Conservation (phyloP, 2,113 vertebrate genomes). For the Telmatochromis sp. region DNA sequence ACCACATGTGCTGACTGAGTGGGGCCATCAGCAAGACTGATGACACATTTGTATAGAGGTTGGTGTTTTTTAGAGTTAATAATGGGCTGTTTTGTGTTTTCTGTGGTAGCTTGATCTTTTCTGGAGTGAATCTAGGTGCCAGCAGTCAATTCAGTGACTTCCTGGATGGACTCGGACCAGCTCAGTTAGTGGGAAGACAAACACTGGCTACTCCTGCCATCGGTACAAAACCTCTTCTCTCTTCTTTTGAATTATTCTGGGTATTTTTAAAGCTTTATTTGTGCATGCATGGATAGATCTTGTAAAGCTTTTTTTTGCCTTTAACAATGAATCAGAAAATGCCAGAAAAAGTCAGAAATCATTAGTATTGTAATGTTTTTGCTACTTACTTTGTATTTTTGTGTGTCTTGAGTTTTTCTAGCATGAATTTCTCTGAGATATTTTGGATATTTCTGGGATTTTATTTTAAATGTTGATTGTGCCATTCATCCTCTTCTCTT, state of each 20-base stretch:
- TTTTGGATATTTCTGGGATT: not conserved
- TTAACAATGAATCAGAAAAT: not conserved
- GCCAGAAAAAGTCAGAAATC: not conserved
- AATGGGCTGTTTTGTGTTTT: not conserved
- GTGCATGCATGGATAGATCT: not conserved
- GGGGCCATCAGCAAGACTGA: not conserved
- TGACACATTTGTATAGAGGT: too few species aligned
- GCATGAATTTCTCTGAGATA: not conserved
- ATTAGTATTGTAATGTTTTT: not conserved
- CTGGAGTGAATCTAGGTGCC: conserved; percentile 87
- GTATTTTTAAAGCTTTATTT: not conserved
- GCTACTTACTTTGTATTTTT: fast-evolving
- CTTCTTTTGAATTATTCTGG: not conserved
- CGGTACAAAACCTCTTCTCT: conserved; percentile 63
- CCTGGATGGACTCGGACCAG: conserved; percentile 92
- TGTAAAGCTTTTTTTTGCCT: fast-evolving
- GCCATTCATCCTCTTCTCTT: not conserved
- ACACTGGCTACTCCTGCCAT: conserved; percentile 95
- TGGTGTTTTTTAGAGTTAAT: not conserved
- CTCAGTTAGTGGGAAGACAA: conserved; percentile 93
- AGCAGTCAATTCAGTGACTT: conserved; percentile 98
- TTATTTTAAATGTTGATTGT: not conserved
- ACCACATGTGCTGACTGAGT: not conserved
- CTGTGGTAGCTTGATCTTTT: conserved; percentile 84
- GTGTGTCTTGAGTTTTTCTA: fast-evolving